Evolutionary conservation across 2,888 invertebrate species (phyloP), one percentile per base, ranked within the genome.

Genomic region (Quadroppia sp.): DNA sequence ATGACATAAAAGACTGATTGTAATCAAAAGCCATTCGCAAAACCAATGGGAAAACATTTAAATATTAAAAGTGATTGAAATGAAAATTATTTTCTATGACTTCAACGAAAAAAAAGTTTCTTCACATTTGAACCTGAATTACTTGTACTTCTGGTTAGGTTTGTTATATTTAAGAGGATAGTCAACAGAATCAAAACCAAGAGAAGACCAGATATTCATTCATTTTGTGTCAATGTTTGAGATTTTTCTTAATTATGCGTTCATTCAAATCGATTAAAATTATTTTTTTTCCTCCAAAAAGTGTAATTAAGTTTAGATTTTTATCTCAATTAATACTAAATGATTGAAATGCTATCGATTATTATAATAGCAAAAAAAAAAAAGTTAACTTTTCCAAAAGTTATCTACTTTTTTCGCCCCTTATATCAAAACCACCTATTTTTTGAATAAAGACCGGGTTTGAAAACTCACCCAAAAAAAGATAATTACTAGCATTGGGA

Each of bases 121-220:
- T 53, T 53, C 53, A 53, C 53, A 25, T 20, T 53, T 53, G 53
- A 53, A 53, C 53, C 20, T 25, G 53, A 53, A 53, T 53, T 53
- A 25, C 53, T 13, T 20, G 53, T 53, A 23, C 23, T 53, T 53
- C 45, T 9, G 45, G 45, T 15, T 45, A 45, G 15, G 2, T 45
- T 17, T 45, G 2, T 15, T 17, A n/a, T n/a, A n/a, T 36, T 7
- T 36, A 11, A 36, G 36, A 36, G 11, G 11, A 36, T 7, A 36
- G 36, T 36, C 6, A 4, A 36, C 4, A 4, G 36, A 36, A 36
- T 36, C 36, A 36, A 36, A 36, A 36, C 36, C n/a, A n/a, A n/a
- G n/a, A n/a, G n/a, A n/a, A n/a, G n/a, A n/a, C n/a, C n/a, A n/a
- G n/a, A n/a, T 36, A 45, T 45, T 45, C 11, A 45, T 25, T 53